Conservation (phyloP, 2,113 vertebrate genomes). For the Ellobius talpinus region DNA sequence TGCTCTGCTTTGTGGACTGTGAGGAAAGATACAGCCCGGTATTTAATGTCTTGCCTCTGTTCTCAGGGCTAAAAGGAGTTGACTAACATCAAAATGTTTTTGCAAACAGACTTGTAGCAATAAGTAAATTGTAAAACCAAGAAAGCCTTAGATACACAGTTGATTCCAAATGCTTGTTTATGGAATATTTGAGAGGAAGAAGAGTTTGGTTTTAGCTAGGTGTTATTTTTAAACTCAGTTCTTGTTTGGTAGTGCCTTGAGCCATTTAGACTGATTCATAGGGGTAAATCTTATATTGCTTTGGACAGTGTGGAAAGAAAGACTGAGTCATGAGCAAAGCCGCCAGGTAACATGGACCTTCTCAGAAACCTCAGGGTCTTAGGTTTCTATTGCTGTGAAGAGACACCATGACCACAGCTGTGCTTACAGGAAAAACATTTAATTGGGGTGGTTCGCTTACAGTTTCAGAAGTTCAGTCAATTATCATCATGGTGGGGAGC, state of each 20-base stretch:
- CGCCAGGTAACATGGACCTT: background rate
- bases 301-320: background rate
- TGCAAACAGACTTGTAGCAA: slow-evolving; percentile 5
- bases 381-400: background rate
- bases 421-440: background rate
- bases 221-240: slow-evolving; percentile 53
- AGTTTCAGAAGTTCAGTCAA: background rate
- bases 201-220: slow-evolving; percentile 22
- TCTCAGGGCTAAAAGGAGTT: slow-evolving; percentile 29
- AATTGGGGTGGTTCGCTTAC: background rate
- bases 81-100: slow-evolving; percentile 5
- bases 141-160: background rate
- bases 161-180: slow-evolving; percentile 29
- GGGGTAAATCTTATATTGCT: background rate
- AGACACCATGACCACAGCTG: background rate
- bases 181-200: background rate
- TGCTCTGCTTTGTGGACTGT: background rate
- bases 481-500: background rate
- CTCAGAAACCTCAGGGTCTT: background rate
- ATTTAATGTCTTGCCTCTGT: background rate
- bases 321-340: background rate
- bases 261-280: slow-evolving; percentile 1
- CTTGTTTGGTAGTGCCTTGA: background rate
- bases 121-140: slow-evolving; percentile 22
- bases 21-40: background rate